Conservation (phyloP, 92 coral and sea anemone genomes). For the Palythoa caribaeorum region DNA sequence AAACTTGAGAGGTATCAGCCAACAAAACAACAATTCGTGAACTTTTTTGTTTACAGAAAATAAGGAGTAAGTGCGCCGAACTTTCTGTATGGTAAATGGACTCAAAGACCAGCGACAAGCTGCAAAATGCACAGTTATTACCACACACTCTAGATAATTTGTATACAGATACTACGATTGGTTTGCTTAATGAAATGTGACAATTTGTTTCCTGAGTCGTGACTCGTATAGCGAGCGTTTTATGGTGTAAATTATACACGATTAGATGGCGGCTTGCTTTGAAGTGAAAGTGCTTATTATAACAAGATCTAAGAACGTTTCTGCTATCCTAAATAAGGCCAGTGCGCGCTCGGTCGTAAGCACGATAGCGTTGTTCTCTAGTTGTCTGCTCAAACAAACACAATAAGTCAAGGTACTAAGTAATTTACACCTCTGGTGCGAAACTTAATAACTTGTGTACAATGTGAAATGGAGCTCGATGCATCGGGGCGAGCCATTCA, state of each 20-base stretch:
- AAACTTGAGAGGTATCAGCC: slow-evolving; percentile 39
- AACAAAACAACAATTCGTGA: slow-evolving; percentile 31
- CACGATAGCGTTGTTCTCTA: slow-evolving; percentile 8
- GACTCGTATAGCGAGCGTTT: slow-evolving; percentile 75
- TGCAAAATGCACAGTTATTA: slow-evolving; percentile 36
- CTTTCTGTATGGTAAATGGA: slow-evolving; percentile 37
- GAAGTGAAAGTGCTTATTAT: slow-evolving; percentile 75
- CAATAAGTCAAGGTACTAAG: slow-evolving; percentile 45
- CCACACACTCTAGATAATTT: slow-evolving; percentile 63
- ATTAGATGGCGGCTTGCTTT: slow-evolving; percentile 89
- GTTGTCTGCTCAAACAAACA: slow-evolving; percentile 28
- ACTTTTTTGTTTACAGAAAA: slow-evolving; percentile 42
- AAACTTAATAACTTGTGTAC: slow-evolving; percentile 46
- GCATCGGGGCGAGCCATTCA: slow-evolving; percentile 33
- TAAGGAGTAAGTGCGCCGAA: background rate
- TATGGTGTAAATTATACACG: slow-evolving; percentile 90
- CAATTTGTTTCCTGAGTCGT: slow-evolving; percentile 95
- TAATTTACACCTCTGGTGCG: slow-evolving; percentile 44
- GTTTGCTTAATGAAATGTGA: slow-evolving; percentile 83
- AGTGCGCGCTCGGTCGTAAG: background rate
- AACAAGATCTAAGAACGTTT: slow-evolving; percentile 73
- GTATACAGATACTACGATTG: slow-evolving; percentile 70
- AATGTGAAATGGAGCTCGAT: slow-evolving; percentile 35
- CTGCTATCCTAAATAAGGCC: slow-evolving; percentile 63
- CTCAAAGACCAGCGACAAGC: slow-evolving; percentile 46